These are phyloP conservation scores for Ernsta delagoae DNA, from an alignment of 2,888 invertebrate genomes.

Conservation along the genomic window DNA sequence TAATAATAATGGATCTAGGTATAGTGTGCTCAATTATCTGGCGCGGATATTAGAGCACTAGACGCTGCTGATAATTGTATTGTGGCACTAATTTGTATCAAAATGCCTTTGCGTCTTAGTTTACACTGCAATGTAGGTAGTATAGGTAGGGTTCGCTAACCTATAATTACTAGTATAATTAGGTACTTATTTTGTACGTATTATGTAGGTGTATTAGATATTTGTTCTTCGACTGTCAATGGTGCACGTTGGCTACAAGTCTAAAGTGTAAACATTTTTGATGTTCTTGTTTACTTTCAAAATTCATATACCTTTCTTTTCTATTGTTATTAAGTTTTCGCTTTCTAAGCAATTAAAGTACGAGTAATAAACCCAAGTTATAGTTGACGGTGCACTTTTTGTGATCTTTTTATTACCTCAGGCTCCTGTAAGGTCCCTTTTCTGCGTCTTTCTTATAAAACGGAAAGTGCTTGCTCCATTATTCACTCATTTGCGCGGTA, in stretches of 20 bases:
- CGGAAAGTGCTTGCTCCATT: conserved; percentile 60
- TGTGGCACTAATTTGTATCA: conserved; percentile 13
- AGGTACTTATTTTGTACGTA: too few species aligned
- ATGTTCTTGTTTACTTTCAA: background rate
- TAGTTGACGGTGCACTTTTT: background rate
- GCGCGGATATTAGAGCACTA: conserved; percentile 18
- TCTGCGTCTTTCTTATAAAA: conserved; percentile 48
- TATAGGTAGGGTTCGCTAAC: background rate
- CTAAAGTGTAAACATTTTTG: too few species aligned
- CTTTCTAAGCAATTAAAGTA: background rate
- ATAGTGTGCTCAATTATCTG: conserved; percentile 24
- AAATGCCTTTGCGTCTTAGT: conserved; percentile 9
- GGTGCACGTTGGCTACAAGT: background rate
- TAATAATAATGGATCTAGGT: conserved; percentile 24
- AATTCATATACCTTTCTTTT: background rate
- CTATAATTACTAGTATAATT: background rate
- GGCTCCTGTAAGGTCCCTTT: background rate
- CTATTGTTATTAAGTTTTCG: background rate
- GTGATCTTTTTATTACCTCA: background rate
- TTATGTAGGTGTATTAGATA: too few species aligned
- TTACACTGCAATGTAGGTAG: conserved; percentile 10
- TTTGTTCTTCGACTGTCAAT: background rate
- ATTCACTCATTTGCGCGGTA: conserved; percentile 59
- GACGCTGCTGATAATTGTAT: conserved; percentile 13
- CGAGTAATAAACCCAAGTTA: background rate